Evolutionary conservation across 2,113 vertebrate species (phyloP).

Genomic region (Maccullochella peelii): DNA sequence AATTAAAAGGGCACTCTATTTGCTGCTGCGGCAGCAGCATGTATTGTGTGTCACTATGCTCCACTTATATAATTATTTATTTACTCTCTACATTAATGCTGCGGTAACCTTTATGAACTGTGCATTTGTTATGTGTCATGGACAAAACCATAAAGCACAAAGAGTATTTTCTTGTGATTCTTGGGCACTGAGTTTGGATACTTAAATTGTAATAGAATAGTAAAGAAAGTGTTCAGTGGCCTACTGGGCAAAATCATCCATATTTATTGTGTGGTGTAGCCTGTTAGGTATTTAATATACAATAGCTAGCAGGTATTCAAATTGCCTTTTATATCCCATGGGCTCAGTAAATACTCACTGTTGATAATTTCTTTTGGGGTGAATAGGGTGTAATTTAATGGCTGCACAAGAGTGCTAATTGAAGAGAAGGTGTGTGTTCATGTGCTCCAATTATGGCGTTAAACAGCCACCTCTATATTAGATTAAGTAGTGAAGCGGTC

Average conservation of each 20-base stretch:
- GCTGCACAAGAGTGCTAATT: conserved; percentile 65
- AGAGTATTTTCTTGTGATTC: conserved; percentile 22
- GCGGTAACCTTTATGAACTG: conserved; percentile 64
- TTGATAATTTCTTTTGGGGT: conserved; percentile 64
- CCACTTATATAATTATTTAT: conserved; percentile 83
- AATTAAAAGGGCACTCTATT: conserved; percentile 86
- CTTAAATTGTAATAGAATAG: conserved; percentile 20
- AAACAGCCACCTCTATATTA: conserved; percentile 63
- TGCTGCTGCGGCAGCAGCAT: conserved; percentile 74
- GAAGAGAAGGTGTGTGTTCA: conserved; percentile 66
- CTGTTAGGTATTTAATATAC: conserved; percentile 55
- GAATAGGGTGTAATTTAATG: conserved; percentile 63
- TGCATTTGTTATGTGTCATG: conserved; percentile 49
- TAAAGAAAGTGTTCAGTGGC: conserved; percentile 26
- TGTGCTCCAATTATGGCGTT: conserved; percentile 72
- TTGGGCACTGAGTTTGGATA: not conserved
- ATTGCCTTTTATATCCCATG: conserved; percentile 53
- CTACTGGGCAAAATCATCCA: conserved; percentile 24
- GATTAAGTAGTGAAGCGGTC: conserved; percentile 68
- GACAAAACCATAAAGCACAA: conserved; percentile 18
- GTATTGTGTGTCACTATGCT: conserved; percentile 83
- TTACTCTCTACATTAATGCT: conserved; percentile 69
- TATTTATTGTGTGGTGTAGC: conserved; percentile 26
- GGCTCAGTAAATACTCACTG: conserved; percentile 57
- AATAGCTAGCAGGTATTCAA: conserved; percentile 48